Percentiles rank a stretch among this genome's conserved stretches.
These are phyloP conservation scores for Bufo gargarizans DNA, from an alignment of 2,113 vertebrate genomes.

Conservation along the genomic window DNA sequence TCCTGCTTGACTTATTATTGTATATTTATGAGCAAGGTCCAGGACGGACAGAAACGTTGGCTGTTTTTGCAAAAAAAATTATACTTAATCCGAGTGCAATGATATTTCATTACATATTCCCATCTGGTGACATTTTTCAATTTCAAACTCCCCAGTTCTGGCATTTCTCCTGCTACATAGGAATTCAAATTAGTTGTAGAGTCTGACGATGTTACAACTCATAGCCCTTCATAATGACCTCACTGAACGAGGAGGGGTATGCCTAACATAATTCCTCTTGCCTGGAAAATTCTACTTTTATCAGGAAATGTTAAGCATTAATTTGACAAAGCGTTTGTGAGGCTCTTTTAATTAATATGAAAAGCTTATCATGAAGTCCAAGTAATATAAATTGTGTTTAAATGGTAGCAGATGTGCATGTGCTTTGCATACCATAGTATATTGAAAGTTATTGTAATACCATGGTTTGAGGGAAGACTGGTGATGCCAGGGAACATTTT, in stretches of 20 bases:
- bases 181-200: background rate
- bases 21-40: too few species aligned
- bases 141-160: background rate
- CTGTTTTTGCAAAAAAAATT: too few species aligned
- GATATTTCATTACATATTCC: background rate
- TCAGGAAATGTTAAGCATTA: slow-evolving; percentile 4
- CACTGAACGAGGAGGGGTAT: background rate
- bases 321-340: slow-evolving; percentile 4
- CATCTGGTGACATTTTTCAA: background rate
- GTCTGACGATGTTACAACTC: background rate
- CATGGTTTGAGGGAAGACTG: background rate
- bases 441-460: background rate
- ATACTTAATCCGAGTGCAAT: too few species aligned
- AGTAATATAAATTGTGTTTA: slow-evolving; percentile 16
- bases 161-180: slow-evolving; percentile 11
- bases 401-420: background rate
- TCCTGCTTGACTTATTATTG: too few species aligned
- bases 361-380: slow-evolving; percentile 3
- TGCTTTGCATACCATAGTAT: background rate
- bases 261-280: background rate
- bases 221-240: background rate
- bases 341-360: background rate
- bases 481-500: background rate
- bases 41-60: too few species aligned
- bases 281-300: background rate